phyloP scores from a whole-genome alignment of 2,888 invertebrate species.

The Euplexia lucipara region DNA sequence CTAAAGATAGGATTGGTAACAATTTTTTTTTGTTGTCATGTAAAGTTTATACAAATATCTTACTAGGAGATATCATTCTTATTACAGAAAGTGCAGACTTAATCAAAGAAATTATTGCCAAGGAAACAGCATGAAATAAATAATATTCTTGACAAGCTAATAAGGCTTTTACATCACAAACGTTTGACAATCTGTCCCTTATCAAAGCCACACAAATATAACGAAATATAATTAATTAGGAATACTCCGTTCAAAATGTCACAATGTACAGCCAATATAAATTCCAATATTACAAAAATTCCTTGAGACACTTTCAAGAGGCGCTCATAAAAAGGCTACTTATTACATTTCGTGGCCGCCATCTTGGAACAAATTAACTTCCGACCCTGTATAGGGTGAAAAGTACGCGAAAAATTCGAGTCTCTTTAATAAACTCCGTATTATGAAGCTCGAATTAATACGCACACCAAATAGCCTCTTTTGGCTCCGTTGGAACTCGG shows the following conservation, averaged over 20 bases:
- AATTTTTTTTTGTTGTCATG: no score
- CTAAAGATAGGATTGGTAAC: no score
- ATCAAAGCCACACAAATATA: constrained; percentile 8
- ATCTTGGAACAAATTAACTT: constrained; percentile 73
- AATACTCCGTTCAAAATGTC: constrained; percentile 22
- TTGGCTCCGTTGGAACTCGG: constrained; percentile 46
- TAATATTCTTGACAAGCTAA: not conserved
- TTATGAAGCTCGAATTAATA: constrained; percentile 80
- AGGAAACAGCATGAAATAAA: not conserved
- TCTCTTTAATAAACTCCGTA: constrained; percentile 81
- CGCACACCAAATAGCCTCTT: constrained; percentile 69
- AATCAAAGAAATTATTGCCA: not conserved
- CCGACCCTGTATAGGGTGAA: constrained; percentile 65
- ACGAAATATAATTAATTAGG: constrained; percentile 46
- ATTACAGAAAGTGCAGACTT: not conserved
- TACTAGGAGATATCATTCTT: no score
- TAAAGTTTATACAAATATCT: no score
- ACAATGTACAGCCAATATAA: constrained; percentile 47
- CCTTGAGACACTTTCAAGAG: constrained; percentile 45
- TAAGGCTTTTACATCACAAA: constrained; percentile 6
- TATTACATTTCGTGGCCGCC: constrained; percentile 64
- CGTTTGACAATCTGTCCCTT: not conserved
- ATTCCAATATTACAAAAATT: constrained; percentile 52
- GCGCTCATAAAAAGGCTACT: constrained; percentile 62
- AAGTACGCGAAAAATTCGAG: constrained; percentile 76